A percentile compares a stretch with the other conserved stretches of the same genome.
Evolutionary conservation across 2,888 invertebrate species (phyloP).

Genomic region (Timandra comae): DNA sequence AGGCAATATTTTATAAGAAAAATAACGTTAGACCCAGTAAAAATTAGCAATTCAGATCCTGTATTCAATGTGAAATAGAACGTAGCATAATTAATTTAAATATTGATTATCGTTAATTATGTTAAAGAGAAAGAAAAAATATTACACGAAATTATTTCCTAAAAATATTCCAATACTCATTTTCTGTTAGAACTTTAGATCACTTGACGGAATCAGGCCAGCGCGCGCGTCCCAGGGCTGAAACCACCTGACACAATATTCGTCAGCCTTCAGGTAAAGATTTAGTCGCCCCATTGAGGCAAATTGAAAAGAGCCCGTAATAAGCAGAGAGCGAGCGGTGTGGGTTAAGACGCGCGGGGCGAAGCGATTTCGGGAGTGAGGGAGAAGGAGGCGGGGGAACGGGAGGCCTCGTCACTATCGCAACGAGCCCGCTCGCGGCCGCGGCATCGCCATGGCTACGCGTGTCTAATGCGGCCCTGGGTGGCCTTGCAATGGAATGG

Average conservation of each 20-base stretch:
- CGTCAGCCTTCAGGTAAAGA: constrained; percentile 60
- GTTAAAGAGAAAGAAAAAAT: constrained; percentile 1
- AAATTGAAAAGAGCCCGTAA: constrained; percentile 68
- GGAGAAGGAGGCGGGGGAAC: constrained; percentile 25
- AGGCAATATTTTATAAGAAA: constrained; percentile 9
- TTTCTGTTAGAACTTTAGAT: constrained; percentile 5
- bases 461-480: constrained; percentile 68
- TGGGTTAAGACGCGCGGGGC: constrained; percentile 6
- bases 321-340: constrained; percentile 33
- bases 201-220: constrained; percentile 23
- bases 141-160: constrained; percentile 6
- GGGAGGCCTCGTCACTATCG: constrained; percentile 60
- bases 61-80: too few species aligned
- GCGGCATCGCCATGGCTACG: constrained; percentile 65
- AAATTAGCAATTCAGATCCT: too few species aligned
- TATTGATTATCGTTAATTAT: constrained; percentile 3
- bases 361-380: too few species aligned
- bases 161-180: constrained; percentile 3
- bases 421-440: constrained; percentile 55
- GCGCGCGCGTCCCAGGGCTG: constrained; percentile 27
- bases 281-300: constrained; percentile 62
- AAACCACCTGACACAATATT: constrained; percentile 38
- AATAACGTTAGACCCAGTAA: neutral
- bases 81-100: constrained; percentile 1
- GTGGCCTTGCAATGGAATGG: constrained; percentile 76